Evolutionary conservation across 2,888 invertebrate genomes (phyloP).

Genomic region (Fragum whitleyi): DNA sequence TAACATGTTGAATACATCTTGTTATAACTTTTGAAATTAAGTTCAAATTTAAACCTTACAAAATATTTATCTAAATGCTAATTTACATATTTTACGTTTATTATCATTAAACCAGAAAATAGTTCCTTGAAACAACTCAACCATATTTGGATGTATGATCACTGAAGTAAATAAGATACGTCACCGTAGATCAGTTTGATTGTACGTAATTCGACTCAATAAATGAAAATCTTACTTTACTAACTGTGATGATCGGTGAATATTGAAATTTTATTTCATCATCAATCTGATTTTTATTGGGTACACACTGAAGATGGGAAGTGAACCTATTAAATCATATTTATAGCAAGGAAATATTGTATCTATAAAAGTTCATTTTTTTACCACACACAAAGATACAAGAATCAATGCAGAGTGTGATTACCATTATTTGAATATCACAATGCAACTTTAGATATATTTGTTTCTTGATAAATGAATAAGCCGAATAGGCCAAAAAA

Average conservation of each 20-base stretch:
- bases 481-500: no score
- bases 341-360: not conserved
- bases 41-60: no score
- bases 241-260: not conserved
- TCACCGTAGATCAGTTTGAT: not conserved
- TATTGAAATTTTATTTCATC: conserved; percentile 10
- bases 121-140: no score
- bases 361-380: not conserved
- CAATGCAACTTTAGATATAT: no score
- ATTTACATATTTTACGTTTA: no score
- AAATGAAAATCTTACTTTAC: not conserved
- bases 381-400: not conserved
- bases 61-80: no score
- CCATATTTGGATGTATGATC: not conserved
- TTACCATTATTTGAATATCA: no score
- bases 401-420: not conserved
- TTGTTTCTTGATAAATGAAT: no score
- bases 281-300: conserved; percentile 6
- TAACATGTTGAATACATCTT: no score
- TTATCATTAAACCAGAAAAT: no score
- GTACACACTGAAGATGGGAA: not conserved
- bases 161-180: not conserved
- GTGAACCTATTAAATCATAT: conserved; percentile 13
- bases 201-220: not conserved
- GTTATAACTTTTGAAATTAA: no score